phyloP scores from a whole-genome alignment of 2,888 invertebrate genomes.

The Eristalis intricaria region DNA sequence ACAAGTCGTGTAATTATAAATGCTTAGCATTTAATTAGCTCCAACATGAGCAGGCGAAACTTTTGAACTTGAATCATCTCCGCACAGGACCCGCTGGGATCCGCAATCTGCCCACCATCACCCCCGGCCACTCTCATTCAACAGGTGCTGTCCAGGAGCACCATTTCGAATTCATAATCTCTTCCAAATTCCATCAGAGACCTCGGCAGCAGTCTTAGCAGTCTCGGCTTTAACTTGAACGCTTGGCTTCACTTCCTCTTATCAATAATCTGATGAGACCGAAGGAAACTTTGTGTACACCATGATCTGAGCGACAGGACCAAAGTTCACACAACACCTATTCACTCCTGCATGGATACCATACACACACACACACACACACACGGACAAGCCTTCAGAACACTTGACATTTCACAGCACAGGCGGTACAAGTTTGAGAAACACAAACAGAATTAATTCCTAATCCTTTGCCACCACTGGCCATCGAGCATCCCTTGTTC shows the following conservation, averaged over 20 bases:
- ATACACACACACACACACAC: too few relatives aligned
- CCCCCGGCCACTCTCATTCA: constrained; percentile 6
- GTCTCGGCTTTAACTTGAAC: constrained; percentile 10
- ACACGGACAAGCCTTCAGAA: constrained; percentile 5
- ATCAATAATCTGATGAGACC: constrained; percentile 33
- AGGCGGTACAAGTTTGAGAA: constrained; percentile 27
- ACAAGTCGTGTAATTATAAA: constrained; percentile 11
- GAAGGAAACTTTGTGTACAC: constrained; percentile 30
- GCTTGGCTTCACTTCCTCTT: constrained; percentile 31
- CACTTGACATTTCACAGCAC: constrained; percentile 7
- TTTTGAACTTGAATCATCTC: constrained; percentile 27
- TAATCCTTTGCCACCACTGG: constrained; percentile 38
- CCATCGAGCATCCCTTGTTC: constrained; percentile 26
- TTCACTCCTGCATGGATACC: too few relatives aligned
- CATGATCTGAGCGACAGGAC: constrained; percentile 12
- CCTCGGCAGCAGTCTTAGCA: background rate
- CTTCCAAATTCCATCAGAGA: constrained; percentile 12
- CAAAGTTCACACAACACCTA: background rate
- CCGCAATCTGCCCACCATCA: background rate
- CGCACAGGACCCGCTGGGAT: background rate
- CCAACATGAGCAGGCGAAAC: constrained; percentile 21
- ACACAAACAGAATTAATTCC: constrained; percentile 68
- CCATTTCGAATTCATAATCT: constrained; percentile 48
- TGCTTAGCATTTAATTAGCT: constrained; percentile 20
- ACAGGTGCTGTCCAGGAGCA: constrained; percentile 44